These are phyloP conservation scores for Rhinoraja longicauda DNA, from an alignment of 2,797 vertebrate species.

Conservation along the genomic window DNA sequence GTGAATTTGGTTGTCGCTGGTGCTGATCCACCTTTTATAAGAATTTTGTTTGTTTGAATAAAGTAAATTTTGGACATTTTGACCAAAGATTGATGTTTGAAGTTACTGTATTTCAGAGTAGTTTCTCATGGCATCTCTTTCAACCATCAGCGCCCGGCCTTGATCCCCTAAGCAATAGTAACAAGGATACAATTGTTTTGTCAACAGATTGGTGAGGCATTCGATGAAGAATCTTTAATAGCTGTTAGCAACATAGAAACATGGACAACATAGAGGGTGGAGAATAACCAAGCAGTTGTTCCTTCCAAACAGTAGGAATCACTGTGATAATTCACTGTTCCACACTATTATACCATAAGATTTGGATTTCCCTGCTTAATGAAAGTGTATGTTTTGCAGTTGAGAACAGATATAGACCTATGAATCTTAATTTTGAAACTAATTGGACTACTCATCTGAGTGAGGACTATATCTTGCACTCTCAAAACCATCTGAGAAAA, in stretches of 20 bases:
- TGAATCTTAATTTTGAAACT: neutral
- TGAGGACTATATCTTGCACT: neutral
- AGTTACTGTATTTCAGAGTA: no score
- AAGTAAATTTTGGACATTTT: no score
- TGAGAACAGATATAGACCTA: neutral
- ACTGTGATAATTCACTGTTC: neutral
- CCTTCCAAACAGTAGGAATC: neutral
- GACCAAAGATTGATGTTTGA: no score
- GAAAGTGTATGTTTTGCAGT: neutral
- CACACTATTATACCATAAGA: neutral
- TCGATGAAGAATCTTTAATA: neutral
- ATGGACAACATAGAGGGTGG: neutral
- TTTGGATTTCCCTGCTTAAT: neutral
- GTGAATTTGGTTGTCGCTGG: no score
- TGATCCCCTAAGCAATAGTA: neutral
- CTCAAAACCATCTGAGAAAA: neutral
- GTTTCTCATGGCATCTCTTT: no score
- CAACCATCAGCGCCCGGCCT: no score
- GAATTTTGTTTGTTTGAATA: no score
- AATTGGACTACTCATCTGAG: neutral
- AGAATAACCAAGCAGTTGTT: neutral
- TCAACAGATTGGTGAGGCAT: neutral
- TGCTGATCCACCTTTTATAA: no score
- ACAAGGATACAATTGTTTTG: neutral
- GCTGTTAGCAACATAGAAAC: neutral